Conservation (phyloP, 1,140 invertebrate genomes). For the Saxidomus purpurata region DNA sequence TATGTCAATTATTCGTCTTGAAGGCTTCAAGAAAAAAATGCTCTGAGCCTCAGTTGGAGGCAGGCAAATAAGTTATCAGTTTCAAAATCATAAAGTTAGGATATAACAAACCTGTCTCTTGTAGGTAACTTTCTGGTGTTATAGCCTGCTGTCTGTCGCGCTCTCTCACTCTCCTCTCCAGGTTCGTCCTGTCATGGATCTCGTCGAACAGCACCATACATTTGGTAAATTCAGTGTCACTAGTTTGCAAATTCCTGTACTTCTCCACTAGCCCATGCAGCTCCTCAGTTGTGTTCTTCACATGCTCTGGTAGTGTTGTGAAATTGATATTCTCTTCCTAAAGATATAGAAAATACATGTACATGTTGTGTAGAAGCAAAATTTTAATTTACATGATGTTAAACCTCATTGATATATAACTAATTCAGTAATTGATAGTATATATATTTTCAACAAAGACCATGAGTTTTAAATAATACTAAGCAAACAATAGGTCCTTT, state of each 20-base stretch:
- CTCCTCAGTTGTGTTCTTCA: constrained; percentile 24
- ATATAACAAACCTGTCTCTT: constrained; percentile 40
- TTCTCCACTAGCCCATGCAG: not conserved
- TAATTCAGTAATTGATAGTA: no score
- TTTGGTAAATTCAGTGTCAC: constrained; percentile 5
- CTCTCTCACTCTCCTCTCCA: constrained; percentile 12
- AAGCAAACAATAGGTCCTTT: not conserved
- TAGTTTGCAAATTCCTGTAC: not conserved
- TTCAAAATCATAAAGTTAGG: not conserved
- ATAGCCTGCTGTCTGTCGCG: not conserved
- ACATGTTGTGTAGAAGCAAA: no score
- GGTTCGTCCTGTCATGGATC: constrained; percentile 2
- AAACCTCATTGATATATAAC: no score
- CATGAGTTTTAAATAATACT: not conserved
- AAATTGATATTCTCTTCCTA: constrained; percentile 41
- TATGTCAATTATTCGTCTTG: not conserved
- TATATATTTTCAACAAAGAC: not conserved
- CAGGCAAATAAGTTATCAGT: not conserved
- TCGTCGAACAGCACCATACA: not conserved
- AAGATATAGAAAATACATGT: not conserved
- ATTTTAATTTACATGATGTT: not conserved
- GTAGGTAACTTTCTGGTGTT: constrained; percentile 9
- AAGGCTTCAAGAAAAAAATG: not conserved
- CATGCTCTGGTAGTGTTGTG: constrained; percentile 32
- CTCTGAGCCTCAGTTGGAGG: not conserved